Conservation (phyloP, 2,888 invertebrate genomes). For the Eilema griseolum region DNA sequence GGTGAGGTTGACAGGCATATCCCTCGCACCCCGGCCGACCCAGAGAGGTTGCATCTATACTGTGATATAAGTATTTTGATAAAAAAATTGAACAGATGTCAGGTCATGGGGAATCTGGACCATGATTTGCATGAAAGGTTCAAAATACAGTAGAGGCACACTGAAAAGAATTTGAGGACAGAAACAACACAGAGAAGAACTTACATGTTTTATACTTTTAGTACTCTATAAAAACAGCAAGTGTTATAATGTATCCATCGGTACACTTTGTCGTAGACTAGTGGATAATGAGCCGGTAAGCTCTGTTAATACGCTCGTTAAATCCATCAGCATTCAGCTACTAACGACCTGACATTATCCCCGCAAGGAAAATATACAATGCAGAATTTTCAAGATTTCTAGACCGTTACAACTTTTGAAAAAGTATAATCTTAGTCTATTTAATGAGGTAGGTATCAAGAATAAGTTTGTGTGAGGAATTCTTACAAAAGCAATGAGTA, state of each 20-base stretch:
- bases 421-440: background rate
- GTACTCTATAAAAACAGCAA: background rate
- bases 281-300: conserved; percentile 13
- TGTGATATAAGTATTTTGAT: no score
- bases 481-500: background rate
- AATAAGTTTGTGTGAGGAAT: background rate
- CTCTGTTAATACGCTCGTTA: conserved; percentile 40
- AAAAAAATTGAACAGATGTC: no score
- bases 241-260: background rate
- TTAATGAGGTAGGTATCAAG: background rate
- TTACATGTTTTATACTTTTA: background rate
- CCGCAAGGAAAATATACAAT: background rate
- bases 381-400: background rate
- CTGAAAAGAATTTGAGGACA: no score
- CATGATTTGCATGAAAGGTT: no score
- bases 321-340: conserved; percentile 12
- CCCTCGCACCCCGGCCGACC: no score
- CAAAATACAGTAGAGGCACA: no score
- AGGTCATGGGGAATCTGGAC: no score
- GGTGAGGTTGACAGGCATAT: no score
- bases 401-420: conserved; percentile 1
- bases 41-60: no score
- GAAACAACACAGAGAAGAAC: no score
- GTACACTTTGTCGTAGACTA: background rate
- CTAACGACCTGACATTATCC: conserved; percentile 12